Evolutionary conservation across 2,797 vertebrate genomes (phyloP).

Genomic region (Limosa lapponica): DNA sequence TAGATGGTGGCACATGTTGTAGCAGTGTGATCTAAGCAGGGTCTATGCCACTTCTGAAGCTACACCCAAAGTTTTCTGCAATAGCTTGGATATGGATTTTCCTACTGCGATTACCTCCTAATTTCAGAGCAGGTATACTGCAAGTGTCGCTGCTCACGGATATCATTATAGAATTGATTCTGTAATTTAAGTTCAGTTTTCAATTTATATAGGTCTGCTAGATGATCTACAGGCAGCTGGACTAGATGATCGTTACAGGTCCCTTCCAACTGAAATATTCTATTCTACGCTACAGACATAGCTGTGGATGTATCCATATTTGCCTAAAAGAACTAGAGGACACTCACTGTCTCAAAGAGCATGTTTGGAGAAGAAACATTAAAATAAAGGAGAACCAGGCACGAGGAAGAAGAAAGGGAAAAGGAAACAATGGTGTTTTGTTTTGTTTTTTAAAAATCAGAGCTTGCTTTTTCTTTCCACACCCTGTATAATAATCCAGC

Average conservation of each 20-base stretch:
- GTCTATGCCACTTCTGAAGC: not conserved
- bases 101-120: not conserved
- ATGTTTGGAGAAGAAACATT: not conserved
- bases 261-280: not conserved
- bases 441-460: not conserved
- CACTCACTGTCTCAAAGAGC: not conserved
- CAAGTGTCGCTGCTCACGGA: not conserved
- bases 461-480: conserved; percentile 37
- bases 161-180: not conserved
- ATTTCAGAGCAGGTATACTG: not conserved
- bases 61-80: not conserved
- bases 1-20: not conserved
- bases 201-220: not conserved
- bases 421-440: not conserved
- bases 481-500: not conserved
- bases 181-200: not conserved
- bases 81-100: not conserved
- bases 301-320: not conserved
- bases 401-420: conserved; percentile 20
- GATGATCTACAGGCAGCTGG: not conserved
- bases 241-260: not conserved
- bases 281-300: not conserved
- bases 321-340: not conserved
- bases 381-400: conserved; percentile 14
- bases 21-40: not conserved